These are phyloP conservation scores for Morpho deidamia DNA, from an alignment of 2,888 invertebrate genomes.

Conservation along the genomic window DNA sequence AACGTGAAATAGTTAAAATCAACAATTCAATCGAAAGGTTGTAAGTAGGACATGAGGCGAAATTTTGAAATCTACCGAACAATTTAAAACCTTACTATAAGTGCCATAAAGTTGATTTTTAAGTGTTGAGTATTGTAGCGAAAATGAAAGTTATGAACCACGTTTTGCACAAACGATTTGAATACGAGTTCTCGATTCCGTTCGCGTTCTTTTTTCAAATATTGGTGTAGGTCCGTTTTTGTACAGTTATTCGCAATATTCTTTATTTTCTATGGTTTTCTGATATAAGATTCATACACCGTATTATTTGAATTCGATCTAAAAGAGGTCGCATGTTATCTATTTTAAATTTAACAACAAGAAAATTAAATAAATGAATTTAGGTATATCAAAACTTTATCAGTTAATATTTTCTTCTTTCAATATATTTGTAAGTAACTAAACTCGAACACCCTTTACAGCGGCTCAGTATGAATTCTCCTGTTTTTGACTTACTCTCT, in stretches of 20 bases:
- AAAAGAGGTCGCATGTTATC: too few relatives aligned
- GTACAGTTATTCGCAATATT: not conserved
- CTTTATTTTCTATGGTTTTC: too few relatives aligned
- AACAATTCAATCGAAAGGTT: conserved; percentile 63
- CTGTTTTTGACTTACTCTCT: too few relatives aligned
- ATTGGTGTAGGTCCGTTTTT: conserved; percentile 26
- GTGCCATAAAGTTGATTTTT: conserved; percentile 34
- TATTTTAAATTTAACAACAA: too few relatives aligned
- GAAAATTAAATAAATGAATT: too few relatives aligned
- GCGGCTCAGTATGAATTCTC: too few relatives aligned
- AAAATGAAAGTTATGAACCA: conserved; percentile 69
- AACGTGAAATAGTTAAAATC: conserved; percentile 63
- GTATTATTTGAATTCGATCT: too few relatives aligned
- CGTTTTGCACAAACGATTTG: conserved; percentile 72
- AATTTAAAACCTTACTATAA: conserved; percentile 32
- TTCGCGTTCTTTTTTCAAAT: conserved; percentile 21
- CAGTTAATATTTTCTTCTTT: too few relatives aligned
- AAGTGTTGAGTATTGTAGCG: conserved; percentile 34
- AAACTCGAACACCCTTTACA: too few relatives aligned
- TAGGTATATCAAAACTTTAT: too few relatives aligned
- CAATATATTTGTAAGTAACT: too few relatives aligned
- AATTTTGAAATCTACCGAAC: conserved; percentile 38
- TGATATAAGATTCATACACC: too few relatives aligned
- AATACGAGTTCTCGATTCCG: conserved; percentile 45
- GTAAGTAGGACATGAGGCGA: conserved; percentile 67